phyloP scores from a whole-genome alignment of 2,888 invertebrate species.

The Coleophora deauratella region DNA sequence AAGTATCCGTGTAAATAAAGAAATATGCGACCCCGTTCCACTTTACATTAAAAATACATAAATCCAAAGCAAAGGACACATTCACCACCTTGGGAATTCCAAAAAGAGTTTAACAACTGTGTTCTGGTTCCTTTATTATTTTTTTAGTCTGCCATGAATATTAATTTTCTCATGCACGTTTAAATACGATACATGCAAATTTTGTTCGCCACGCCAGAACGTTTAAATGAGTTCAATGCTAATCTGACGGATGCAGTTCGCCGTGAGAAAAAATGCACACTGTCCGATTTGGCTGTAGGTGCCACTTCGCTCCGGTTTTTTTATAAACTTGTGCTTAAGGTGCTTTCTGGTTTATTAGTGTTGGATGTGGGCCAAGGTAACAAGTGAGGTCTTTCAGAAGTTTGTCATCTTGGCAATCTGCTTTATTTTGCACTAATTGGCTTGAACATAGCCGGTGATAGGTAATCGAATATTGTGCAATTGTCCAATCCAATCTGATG shows the following conservation, averaged over 20 bases:
- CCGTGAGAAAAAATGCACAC: constrained; percentile 32
- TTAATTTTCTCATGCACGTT: background rate
- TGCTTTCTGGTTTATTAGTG: too few species aligned
- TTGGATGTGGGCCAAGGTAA: too few species aligned
- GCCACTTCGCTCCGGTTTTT: background rate
- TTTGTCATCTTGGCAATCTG: too few species aligned
- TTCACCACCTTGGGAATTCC: background rate
- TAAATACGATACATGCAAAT: constrained; percentile 21
- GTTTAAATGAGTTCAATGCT: constrained; percentile 33
- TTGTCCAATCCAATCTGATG: too few species aligned
- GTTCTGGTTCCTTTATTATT: background rate
- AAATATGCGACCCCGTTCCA: constrained; percentile 2
- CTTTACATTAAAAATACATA: background rate
- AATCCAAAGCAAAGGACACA: constrained; percentile 1
- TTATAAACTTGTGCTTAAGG: too few species aligned
- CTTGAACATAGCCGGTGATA: too few species aligned
- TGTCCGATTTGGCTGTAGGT: background rate
- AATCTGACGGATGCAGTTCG: constrained; percentile 17
- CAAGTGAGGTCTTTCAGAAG: too few species aligned
- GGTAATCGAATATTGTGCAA: too few species aligned
- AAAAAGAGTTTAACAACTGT: background rate
- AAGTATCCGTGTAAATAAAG: background rate
- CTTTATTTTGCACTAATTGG: too few species aligned
- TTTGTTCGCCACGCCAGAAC: constrained; percentile 5
- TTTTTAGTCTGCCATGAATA: background rate